These are phyloP conservation scores for Perizoma flavofasciatum DNA, from an alignment of 2,888 invertebrate genomes.

Conservation along the genomic window DNA sequence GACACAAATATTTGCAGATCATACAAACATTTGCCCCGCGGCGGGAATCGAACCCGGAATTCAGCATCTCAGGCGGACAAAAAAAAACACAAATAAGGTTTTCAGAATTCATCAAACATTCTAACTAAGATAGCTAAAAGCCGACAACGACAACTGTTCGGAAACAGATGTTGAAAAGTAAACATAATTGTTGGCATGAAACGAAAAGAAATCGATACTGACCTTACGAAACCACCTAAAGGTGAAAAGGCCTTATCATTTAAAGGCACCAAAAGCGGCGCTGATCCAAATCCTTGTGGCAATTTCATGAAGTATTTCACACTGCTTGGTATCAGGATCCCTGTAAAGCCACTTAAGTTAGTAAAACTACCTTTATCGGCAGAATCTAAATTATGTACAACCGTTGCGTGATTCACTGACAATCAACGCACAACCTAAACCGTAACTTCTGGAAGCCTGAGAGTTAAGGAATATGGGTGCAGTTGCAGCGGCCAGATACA, in stretches of 20 bases:
- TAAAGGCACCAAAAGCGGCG: slow-evolving; percentile 64
- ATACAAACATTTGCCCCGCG: no score
- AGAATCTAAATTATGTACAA: no score
- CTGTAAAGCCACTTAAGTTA: slow-evolving; percentile 43
- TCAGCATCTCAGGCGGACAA: no score
- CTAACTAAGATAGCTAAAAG: not conserved
- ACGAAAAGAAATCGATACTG: slow-evolving; percentile 22
- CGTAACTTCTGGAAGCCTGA: no score
- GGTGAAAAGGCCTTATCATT: slow-evolving; percentile 72
- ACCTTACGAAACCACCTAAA: slow-evolving; percentile 75
- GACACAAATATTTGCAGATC: no score
- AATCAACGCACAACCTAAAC: no score
- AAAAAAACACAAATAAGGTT: no score
- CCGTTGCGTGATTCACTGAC: no score
- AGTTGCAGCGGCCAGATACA: no score
- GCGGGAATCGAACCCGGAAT: no score
- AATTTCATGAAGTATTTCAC: slow-evolving; percentile 73
- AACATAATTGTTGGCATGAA: not conserved
- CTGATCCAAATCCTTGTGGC: slow-evolving; percentile 55
- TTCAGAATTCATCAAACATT: no score
- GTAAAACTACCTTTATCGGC: not conserved
- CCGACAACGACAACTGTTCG: not conserved
- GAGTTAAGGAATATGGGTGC: no score
- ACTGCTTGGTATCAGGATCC: slow-evolving; percentile 71
- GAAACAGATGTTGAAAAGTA: slow-evolving; percentile 4